Percentiles rank a stretch among this genome's conserved stretches.
Evolutionary conservation across 1,140 invertebrate species (phyloP).

Genomic region (Meloidogyne chitwoodi): DNA sequence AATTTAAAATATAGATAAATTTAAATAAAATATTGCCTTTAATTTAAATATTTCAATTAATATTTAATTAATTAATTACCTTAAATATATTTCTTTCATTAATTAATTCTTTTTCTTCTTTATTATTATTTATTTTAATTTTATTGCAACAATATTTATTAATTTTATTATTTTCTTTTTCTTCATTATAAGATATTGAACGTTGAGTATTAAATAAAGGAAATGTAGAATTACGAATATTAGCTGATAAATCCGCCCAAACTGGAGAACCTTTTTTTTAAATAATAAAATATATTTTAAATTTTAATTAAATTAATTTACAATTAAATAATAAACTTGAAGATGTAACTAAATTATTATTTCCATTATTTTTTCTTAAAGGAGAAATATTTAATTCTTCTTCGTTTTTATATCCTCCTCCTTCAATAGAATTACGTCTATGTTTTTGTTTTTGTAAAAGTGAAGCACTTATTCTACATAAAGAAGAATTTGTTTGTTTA

Average conservation of each 20-base stretch:
- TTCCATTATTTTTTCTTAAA: neutral
- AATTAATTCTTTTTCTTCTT: too few species aligned
- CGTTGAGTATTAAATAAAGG: neutral
- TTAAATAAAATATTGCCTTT: too few species aligned
- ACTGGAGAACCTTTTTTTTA: conserved; percentile 14
- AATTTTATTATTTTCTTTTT: neutral
- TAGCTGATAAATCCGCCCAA: conserved; percentile 24
- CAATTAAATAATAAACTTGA: conserved; percentile 13
- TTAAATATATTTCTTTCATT: too few species aligned
- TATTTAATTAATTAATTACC: too few species aligned
- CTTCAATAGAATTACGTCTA: neutral
- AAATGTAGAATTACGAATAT: conserved; percentile 6
- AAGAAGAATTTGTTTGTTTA: conserved; percentile 9
- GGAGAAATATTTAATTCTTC: conserved; percentile 5
- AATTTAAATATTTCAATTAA: too few species aligned
- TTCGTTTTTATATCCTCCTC: neutral
- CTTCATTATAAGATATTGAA: neutral
- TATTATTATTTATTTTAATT: too few species aligned
- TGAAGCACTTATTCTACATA: conserved; percentile 40
- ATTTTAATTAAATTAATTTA: neutral
- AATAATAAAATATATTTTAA: neutral
- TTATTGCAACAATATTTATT: neutral
- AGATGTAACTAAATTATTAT: neutral
- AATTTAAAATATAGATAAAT: too few species aligned
- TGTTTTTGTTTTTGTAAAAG: conserved; percentile 16